These are phyloP conservation scores for Drosophila suzukii DNA, from an alignment of 1,140 invertebrate species.

Conservation along the genomic window DNA sequence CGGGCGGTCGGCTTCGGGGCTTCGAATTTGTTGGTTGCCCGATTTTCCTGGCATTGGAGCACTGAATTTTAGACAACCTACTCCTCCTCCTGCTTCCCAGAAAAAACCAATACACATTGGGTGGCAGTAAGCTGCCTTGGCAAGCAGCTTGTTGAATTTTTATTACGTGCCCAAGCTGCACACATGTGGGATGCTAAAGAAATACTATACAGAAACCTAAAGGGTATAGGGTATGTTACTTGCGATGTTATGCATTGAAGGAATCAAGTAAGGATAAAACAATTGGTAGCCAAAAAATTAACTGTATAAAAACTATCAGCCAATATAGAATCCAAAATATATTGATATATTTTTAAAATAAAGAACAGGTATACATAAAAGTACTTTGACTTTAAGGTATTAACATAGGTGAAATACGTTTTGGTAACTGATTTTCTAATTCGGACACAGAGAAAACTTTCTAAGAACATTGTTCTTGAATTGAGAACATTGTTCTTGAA, in stretches of 20 bases:
- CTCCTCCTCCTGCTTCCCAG: background rate
- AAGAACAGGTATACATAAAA: background rate
- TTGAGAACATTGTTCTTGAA: too few species aligned
- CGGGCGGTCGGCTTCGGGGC: constrained; percentile 42
- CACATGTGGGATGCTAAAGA: constrained; percentile 31
- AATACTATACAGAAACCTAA: background rate
- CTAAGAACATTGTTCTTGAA: too few species aligned
- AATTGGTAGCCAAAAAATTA: background rate
- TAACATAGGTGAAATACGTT: too few species aligned
- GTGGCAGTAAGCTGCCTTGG: constrained; percentile 52
- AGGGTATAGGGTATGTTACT: background rate
- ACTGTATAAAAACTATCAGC: background rate
- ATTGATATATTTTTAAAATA: background rate
- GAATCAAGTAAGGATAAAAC: background rate
- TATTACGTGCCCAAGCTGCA: constrained; percentile 65
- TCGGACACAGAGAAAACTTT: too few species aligned
- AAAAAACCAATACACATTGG: constrained; percentile 22
- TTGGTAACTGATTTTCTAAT: too few species aligned
- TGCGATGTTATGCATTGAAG: constrained; percentile 3
- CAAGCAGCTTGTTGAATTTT: constrained; percentile 71
- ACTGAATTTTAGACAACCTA: constrained; percentile 12
- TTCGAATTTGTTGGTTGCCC: constrained; percentile 26
- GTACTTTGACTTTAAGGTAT: too few species aligned
- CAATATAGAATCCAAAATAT: background rate
- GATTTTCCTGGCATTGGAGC: constrained; percentile 10